Evolutionary conservation across 2,113 vertebrate genomes (phyloP).

Genomic region (Cynocephalus volans): DNA sequence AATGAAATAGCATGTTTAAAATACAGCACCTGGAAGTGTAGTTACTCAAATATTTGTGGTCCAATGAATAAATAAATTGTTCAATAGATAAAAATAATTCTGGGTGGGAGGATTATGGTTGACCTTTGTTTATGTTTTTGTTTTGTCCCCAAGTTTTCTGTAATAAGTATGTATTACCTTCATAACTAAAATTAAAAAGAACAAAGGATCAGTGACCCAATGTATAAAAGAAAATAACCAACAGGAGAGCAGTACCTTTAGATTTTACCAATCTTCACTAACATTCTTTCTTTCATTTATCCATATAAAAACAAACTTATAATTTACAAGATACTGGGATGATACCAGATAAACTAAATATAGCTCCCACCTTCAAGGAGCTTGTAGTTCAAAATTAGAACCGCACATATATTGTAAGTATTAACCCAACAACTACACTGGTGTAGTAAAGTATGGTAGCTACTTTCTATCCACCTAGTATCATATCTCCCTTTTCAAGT

Average conservation of each 20-base stretch:
- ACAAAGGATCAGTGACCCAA: neutral
- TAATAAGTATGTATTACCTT: neutral
- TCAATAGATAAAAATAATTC: conserved; percentile 39
- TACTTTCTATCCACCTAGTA: neutral
- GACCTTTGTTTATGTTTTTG: neutral
- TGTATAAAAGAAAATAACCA: neutral
- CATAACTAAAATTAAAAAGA: neutral
- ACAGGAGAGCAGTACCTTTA: neutral
- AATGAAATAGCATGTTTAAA: neutral
- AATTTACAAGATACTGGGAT: neutral
- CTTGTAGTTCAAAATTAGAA: neutral
- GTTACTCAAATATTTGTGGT: conserved; percentile 30
- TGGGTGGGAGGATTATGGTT: neutral
- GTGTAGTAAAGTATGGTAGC: neutral
- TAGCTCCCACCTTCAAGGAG: neutral
- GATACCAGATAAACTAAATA: neutral
- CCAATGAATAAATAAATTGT: neutral
- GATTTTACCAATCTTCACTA: neutral
- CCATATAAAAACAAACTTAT: neutral
- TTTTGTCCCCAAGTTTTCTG: neutral
- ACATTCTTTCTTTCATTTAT: neutral
- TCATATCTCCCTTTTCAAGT: neutral
- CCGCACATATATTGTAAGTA: neutral
- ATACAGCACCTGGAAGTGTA: neutral
- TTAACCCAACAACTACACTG: neutral